A percentile compares a stretch with the other conserved stretches of the same genome.
These are phyloP conservation scores for Macrosiphum euphorbiae DNA, from an alignment of 2,888 invertebrate genomes.

Conservation along the genomic window DNA sequence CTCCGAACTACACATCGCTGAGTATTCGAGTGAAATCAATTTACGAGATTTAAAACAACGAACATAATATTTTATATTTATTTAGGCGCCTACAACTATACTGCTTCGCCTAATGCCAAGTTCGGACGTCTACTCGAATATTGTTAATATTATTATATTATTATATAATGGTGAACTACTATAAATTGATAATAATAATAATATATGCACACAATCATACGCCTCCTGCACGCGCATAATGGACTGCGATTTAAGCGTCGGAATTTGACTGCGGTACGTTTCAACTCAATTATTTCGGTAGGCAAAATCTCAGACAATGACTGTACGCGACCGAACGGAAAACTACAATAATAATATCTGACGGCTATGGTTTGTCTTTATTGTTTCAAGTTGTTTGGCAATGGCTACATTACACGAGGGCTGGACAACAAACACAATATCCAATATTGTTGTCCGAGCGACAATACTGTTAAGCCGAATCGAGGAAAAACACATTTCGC, in stretches of 20 bases:
- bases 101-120: neutral
- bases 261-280: neutral
- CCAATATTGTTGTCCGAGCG: neutral
- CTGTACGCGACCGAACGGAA: neutral
- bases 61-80: neutral
- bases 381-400: constrained; percentile 26
- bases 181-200: neutral
- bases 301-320: neutral
- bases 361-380: neutral
- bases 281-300: neutral
- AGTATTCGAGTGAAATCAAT: neutral
- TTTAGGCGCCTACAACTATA: neutral
- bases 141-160: neutral
- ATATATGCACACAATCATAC: neutral
- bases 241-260: neutral
- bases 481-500: neutral
- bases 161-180: neutral
- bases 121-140: neutral
- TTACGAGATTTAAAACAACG: neutral
- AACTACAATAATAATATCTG: constrained; percentile 23
- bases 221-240: neutral
- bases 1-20: neutral
- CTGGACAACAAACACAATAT: neutral
- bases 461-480: neutral
- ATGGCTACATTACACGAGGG: neutral